Conservation (phyloP, 2,888 invertebrate species). For the Drosophila pseudotalamancana region DNA sequence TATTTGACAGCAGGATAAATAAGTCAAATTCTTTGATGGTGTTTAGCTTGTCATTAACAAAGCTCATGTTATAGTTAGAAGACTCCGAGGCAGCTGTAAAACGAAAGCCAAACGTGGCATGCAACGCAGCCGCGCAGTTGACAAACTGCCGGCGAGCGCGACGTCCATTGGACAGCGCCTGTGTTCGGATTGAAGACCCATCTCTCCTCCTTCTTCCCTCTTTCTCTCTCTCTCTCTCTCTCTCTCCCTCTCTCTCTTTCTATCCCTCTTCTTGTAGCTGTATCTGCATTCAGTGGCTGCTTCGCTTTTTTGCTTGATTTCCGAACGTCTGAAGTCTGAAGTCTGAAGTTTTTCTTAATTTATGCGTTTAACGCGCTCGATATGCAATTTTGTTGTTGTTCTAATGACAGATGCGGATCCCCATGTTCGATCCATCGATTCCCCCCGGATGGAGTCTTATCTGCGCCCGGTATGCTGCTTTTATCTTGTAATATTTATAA, state of each 20-base stretch:
- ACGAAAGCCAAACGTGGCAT: constrained; percentile 39
- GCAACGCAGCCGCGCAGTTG: constrained; percentile 49
- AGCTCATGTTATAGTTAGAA: not conserved
- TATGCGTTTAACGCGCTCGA: constrained; percentile 69
- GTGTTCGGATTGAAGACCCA: not conserved
- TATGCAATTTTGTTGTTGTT: constrained; percentile 70
- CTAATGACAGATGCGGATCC: constrained; percentile 59
- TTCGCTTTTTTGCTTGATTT: constrained; percentile 51
- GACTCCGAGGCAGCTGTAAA: constrained; percentile 8
- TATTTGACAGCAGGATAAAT: not conserved
- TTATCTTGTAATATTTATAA: constrained; percentile 65
- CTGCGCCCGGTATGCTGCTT: constrained; percentile 18
- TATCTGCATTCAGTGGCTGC: constrained; percentile 64
- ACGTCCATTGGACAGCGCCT: constrained; percentile 32
- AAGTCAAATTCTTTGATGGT: too few species aligned
- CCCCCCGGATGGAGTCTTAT: constrained; percentile 26
- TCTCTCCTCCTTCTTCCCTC: not conserved
- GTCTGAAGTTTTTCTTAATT: constrained; percentile 64
- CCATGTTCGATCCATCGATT: constrained; percentile 29
- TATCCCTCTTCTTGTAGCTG: constrained; percentile 44
- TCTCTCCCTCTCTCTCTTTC: too few species aligned
- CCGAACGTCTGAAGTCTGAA: constrained; percentile 15
- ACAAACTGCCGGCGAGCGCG: constrained; percentile 41
- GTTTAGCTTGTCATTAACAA: not conserved
- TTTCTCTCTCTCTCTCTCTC: not conserved